These are phyloP conservation scores for Pterostichus madidus DNA, from an alignment of 2,888 invertebrate genomes.

Conservation along the genomic window DNA sequence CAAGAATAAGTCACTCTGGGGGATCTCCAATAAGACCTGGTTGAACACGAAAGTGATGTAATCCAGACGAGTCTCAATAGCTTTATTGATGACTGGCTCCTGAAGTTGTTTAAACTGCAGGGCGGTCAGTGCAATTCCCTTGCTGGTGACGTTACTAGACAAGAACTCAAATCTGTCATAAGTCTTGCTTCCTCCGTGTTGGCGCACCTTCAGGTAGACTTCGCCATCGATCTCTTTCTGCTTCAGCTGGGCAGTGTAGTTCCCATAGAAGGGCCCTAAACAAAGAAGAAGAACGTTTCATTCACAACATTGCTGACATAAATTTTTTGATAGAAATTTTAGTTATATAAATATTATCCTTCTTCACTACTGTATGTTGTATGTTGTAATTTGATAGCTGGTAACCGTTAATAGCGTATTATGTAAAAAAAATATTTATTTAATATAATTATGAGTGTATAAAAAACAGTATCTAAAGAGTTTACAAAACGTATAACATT, in stretches of 20 bases:
- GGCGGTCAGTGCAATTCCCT: not conserved
- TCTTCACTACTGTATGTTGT: too few relatives aligned
- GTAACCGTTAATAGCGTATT: too few relatives aligned
- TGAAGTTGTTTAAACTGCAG: not conserved
- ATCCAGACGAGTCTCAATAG: not conserved
- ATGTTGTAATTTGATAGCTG: too few relatives aligned
- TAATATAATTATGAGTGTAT: too few relatives aligned
- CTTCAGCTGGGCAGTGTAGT: not conserved
- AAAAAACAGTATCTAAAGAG: too few relatives aligned
- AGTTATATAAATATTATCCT: too few relatives aligned
- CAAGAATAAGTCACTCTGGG: constrained; percentile 7
- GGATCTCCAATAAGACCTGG: constrained; percentile 16
- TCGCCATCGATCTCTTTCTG: constrained; percentile 35
- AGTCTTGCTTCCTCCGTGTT: not conserved
- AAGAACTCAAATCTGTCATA: constrained; percentile 7
- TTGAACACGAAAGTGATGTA: constrained; percentile 27
- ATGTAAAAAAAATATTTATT: too few relatives aligned
- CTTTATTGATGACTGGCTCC: not conserved
- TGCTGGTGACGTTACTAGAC: constrained; percentile 1
- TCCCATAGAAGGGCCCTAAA: constrained; percentile 7
- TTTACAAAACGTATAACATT: too few relatives aligned
- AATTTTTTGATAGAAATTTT: too few relatives aligned
- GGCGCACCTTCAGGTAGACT: not conserved
- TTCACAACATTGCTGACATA: too few relatives aligned
- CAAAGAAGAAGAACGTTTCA: not conserved